These are phyloP conservation scores for Automeris io DNA, from an alignment of 2,888 invertebrate genomes.

Conservation along the genomic window DNA sequence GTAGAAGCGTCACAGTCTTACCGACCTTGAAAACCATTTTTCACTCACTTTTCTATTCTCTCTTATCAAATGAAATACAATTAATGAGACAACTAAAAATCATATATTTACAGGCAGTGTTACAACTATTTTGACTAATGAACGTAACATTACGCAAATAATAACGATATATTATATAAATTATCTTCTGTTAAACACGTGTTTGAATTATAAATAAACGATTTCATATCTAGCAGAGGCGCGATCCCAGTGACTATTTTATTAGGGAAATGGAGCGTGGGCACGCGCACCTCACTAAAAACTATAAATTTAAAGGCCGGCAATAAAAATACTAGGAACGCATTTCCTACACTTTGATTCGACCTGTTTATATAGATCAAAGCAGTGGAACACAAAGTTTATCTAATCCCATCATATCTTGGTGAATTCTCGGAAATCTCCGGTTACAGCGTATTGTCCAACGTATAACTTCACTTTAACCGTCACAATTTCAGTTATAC, in stretches of 20 bases:
- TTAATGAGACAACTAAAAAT: too few relatives aligned
- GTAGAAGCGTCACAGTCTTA: too few relatives aligned
- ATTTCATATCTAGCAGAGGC: slow-evolving; percentile 45
- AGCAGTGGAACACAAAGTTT: slow-evolving; percentile 60
- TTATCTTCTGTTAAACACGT: not conserved
- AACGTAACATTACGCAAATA: too few relatives aligned
- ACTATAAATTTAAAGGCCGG: slow-evolving; percentile 66
- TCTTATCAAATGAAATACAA: too few relatives aligned
- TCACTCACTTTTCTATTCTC: too few relatives aligned
- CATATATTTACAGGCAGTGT: too few relatives aligned
- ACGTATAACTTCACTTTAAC: too few relatives aligned
- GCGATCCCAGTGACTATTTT: slow-evolving; percentile 45
- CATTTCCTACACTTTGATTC: slow-evolving; percentile 73
- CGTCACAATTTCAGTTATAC: too few relatives aligned
- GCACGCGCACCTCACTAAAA: slow-evolving; percentile 51
- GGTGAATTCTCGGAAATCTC: slow-evolving; percentile 41
- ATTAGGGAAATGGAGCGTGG: slow-evolving; percentile 55
- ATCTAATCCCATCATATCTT: slow-evolving; percentile 56
- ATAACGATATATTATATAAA: not conserved
- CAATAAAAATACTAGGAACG: slow-evolving; percentile 72
- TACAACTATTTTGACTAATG: too few relatives aligned
- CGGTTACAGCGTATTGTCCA: slow-evolving; percentile 22
- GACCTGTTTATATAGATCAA: slow-evolving; percentile 72
- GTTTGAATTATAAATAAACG: slow-evolving; percentile 5
- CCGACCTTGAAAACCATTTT: too few relatives aligned